phyloP scores from a whole-genome alignment of 2,113 vertebrate species.

The Callithrix jacchus region DNA sequence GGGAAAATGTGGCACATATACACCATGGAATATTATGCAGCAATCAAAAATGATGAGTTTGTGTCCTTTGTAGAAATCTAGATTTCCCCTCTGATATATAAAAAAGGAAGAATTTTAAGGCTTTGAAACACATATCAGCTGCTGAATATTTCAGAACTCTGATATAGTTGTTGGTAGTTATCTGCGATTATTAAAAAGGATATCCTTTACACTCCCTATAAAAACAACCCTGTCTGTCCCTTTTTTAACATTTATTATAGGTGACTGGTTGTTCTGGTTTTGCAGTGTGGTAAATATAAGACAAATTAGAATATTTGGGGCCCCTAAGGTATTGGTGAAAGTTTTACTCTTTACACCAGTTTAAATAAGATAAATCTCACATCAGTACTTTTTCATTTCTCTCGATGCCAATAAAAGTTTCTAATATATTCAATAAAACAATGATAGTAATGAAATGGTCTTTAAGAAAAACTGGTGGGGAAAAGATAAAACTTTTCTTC shows the following conservation, averaged over 20 bases:
- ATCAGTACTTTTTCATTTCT: background rate
- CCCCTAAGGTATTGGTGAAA: background rate
- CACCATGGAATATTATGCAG: too few relatives aligned
- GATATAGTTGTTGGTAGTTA: background rate
- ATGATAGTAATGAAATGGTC: background rate
- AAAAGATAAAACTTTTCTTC: background rate
- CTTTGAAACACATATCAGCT: background rate
- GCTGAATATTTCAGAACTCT: slow-evolving; percentile 1
- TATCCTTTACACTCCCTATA: background rate
- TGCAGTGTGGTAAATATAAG: background rate
- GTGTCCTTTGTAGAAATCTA: background rate
- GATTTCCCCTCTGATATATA: background rate
- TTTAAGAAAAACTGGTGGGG: background rate
- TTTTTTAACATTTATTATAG: background rate
- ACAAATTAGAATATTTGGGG: background rate
- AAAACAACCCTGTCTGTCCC: background rate
- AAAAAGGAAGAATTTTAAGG: background rate
- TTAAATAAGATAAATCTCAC: background rate
- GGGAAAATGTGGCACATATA: too few relatives aligned
- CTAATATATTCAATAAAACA: background rate
- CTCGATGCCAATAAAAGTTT: background rate
- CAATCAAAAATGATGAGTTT: too few relatives aligned
- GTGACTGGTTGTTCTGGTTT: background rate
- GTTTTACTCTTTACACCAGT: background rate
- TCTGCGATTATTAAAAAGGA: background rate